A percentile compares a stretch with the other conserved stretches of the same genome.
These are phyloP conservation scores for Podocnemis expansa DNA, from an alignment of 2,113 vertebrate genomes.

Conservation along the genomic window DNA sequence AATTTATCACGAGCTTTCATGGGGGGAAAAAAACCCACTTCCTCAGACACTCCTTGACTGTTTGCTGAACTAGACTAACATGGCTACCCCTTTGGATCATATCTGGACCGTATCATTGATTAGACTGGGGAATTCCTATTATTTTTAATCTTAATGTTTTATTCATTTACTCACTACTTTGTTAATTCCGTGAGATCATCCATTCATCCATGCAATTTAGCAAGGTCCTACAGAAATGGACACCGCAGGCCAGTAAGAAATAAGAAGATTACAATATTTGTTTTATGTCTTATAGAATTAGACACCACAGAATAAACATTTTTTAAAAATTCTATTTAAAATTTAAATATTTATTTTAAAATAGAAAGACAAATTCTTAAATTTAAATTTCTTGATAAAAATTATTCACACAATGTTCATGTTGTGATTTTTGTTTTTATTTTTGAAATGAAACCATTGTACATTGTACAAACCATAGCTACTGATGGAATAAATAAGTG, in stretches of 20 bases:
- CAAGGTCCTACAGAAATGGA: neutral
- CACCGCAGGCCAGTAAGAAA: neutral
- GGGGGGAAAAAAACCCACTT: too few species aligned
- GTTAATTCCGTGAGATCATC: neutral
- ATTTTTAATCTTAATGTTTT: neutral
- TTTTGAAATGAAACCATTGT: slow-evolving; percentile 88
- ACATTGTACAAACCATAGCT: slow-evolving; percentile 97
- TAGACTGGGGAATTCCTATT: neutral
- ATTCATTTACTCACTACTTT: neutral
- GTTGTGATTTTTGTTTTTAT: slow-evolving; percentile 83
- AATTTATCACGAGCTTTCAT: too few species aligned
- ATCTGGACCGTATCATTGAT: neutral
- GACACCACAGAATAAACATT: slow-evolving; percentile 6
- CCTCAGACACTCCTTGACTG: too few species aligned
- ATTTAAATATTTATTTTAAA: slow-evolving; percentile 33
- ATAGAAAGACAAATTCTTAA: neutral
- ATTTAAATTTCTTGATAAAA: slow-evolving; percentile 25
- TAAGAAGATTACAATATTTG: neutral
- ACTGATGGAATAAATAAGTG: slow-evolving; percentile 99
- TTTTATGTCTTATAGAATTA: neutral
- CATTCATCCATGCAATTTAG: neutral
- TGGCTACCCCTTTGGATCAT: too few species aligned
- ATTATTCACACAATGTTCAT: slow-evolving; percentile 42
- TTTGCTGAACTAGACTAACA: too few species aligned
- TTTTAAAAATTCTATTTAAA: slow-evolving; percentile 22